These are phyloP conservation scores for Monodelphis domestica DNA, from an alignment of 2,797 vertebrate genomes.

Conservation along the genomic window DNA sequence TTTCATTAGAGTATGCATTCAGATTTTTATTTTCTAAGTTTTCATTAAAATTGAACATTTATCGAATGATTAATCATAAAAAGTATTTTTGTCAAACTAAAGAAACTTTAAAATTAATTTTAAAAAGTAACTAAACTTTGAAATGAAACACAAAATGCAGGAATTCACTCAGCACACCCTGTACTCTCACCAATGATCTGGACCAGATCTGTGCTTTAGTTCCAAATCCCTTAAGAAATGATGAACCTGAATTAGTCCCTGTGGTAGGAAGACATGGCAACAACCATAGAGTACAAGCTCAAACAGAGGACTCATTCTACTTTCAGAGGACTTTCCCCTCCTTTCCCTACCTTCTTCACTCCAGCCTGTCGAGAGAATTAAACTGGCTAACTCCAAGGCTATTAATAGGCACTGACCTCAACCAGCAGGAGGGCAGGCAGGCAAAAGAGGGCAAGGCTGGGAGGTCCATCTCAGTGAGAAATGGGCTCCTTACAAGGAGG, in stretches of 20 bases:
- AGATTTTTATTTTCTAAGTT: background rate
- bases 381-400: conserved; percentile 25
- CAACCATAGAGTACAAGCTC: background rate
- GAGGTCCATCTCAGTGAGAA: background rate
- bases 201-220: background rate
- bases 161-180: background rate
- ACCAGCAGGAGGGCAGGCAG: background rate
- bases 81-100: background rate
- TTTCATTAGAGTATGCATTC: background rate
- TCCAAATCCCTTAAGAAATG: background rate
- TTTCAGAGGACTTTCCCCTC: background rate
- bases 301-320: background rate
- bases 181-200: background rate
- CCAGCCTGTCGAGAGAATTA: conserved; percentile 39
- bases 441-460: background rate
- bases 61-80: background rate
- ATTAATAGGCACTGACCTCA: conserved; percentile 70
- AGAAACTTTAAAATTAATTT: background rate
- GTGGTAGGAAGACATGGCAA: background rate
- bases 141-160: background rate
- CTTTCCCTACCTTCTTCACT: background rate
- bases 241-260: background rate
- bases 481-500: background rate
- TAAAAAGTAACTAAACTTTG: background rate
- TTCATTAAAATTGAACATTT: background rate